Evolutionary conservation across 2,113 vertebrate species (phyloP), one percentile per base, ranked within the genome.

Genomic region (Grus americana): DNA sequence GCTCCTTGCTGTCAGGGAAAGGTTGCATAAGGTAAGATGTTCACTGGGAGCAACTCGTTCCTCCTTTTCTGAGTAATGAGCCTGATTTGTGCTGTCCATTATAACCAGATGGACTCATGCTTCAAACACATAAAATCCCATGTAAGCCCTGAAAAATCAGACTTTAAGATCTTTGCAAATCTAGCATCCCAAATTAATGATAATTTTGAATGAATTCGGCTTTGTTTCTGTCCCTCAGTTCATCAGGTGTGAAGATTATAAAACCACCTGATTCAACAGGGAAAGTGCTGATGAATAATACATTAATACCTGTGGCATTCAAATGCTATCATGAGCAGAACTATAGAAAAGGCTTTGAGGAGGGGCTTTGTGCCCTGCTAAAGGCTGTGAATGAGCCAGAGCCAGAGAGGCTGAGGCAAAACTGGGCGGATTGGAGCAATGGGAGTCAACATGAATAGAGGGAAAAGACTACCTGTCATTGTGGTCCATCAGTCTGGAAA

Each of bases 81-180:
- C 30, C 85, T 79, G 63, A 62, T 86, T 86, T 79, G 36, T 62
- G 49, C 42, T 88, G 42, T 80, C 61, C 44, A 8, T 94, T 90
- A 65, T 66, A 76, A 73, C 42, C 79, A 58, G 62, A 38, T n/a
- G 30, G 30, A 70, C 55, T 83, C 42, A 50, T 87, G 76, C 73
- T 93, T 93, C 44, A 76, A 74, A 82, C 62, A 86, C 52, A 83
- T 49, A 49, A 86, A 96, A 95, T 73, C 36, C 30, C 22, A n/a
- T 15, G 40, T 89, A 96, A 93, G 90, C 46, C 47, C 78, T 70
- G 84, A 90, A 79, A 96, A 96, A 91, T 46, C 58, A 92, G 71
- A 49, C 40, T 75, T 84, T 49, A 88, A 88, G 75, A 74, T 80
- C 55, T 88, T 88, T 78, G 22, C 55, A 92, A 95, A 86, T 70